phyloP scores from a whole-genome alignment of 2,888 invertebrate genomes.

The Zygogramma bicolorata region DNA sequence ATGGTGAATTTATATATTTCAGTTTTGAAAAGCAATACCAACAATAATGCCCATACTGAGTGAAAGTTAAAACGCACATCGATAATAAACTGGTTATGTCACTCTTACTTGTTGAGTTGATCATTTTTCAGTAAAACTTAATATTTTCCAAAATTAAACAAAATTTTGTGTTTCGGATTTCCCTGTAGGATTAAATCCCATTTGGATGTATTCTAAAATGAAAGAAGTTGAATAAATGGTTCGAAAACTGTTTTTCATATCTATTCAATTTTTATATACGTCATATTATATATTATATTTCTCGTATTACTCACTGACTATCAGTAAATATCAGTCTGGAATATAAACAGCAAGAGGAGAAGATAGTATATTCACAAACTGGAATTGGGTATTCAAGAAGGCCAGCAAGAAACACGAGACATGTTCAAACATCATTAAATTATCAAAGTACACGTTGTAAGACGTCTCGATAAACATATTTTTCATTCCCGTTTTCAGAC shows the following conservation, averaged over 20 bases:
- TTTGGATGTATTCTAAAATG: too few relatives aligned
- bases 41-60: too few relatives aligned
- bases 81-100: too few relatives aligned
- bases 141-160: too few relatives aligned
- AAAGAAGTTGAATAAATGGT: too few relatives aligned
- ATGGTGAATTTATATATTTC: too few relatives aligned
- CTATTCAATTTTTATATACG: not conserved
- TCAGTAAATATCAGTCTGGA: not conserved
- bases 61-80: too few relatives aligned
- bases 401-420: constrained; percentile 38
- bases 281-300: constrained; percentile 9
- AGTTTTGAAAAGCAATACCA: too few relatives aligned
- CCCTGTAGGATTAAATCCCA: too few relatives aligned
- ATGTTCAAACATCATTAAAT: constrained; percentile 49
- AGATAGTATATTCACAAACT: constrained; percentile 30
- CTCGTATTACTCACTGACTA: not conserved
- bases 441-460: constrained; percentile 45
- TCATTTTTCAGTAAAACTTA: too few relatives aligned
- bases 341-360: constrained; percentile 2
- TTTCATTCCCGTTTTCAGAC: constrained; percentile 27
- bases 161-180: too few relatives aligned
- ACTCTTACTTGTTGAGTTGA: too few relatives aligned
- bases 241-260: not conserved
- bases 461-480: constrained; percentile 44
- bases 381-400: constrained; percentile 22